Percentiles rank a stretch among this genome's conserved stretches.
phyloP scores from a whole-genome alignment of 1,140 invertebrate genomes.

The Tribolium castaneum region DNA sequence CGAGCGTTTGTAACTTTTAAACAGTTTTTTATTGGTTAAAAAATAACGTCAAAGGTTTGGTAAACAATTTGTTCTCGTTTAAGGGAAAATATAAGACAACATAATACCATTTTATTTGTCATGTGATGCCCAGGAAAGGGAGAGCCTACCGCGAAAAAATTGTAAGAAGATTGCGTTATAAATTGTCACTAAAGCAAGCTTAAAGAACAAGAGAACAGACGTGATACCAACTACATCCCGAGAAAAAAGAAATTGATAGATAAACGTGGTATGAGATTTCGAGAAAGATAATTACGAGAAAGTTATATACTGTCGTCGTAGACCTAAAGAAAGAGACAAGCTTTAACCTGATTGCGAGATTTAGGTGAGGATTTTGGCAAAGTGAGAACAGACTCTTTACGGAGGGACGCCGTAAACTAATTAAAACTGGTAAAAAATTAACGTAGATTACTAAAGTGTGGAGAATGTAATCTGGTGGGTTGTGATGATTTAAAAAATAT shows the following conservation, averaged over 20 bases:
- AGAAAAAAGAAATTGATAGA: constrained; percentile 31
- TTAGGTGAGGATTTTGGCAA: constrained; percentile 18
- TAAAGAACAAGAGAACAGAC: constrained; percentile 18
- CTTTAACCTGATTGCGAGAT: constrained; percentile 19
- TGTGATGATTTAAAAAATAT: constrained; percentile 7
- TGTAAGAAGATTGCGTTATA: background rate
- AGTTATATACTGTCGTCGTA: constrained; percentile 3
- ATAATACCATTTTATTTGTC: background rate
- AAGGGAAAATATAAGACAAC: background rate
- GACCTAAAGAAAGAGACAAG: background rate
- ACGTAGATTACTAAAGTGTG: background rate
- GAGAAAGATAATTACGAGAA: constrained; percentile 22
- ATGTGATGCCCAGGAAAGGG: background rate
- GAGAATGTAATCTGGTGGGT: background rate
- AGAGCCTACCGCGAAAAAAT: background rate
- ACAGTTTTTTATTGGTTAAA: constrained; percentile 1
- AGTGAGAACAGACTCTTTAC: constrained; percentile 5
- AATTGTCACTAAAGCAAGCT: background rate
- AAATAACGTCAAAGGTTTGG: background rate
- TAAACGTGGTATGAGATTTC: constrained; percentile 19
- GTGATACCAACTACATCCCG: background rate
- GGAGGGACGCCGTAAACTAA: background rate
- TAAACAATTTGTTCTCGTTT: background rate
- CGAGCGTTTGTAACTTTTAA: constrained; percentile 11
- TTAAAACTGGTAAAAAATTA: background rate